Conservation (phyloP, 2,113 vertebrate genomes). For the Sciurus niger region DNA sequence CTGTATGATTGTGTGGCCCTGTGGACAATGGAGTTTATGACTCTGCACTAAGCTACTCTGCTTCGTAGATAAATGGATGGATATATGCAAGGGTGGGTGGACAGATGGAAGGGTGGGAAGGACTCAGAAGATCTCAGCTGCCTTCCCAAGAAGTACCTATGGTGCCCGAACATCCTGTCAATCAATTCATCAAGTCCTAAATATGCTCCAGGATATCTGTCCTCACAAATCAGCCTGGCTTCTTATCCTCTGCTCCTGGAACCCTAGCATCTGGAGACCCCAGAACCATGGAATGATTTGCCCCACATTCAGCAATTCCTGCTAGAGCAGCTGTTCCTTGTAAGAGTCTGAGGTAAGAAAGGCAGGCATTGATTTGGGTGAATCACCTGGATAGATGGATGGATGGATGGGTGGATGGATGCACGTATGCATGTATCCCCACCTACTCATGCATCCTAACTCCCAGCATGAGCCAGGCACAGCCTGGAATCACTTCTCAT, state of each 20-base stretch:
- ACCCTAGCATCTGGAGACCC: not conserved
- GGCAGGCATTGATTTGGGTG: fast-evolving
- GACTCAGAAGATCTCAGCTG: not conserved
- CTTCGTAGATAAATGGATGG: not conserved
- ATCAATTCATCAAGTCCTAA: not conserved
- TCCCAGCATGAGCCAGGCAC: not conserved
- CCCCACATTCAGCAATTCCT: not conserved
- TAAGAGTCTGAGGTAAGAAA: not conserved
- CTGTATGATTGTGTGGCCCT: not conserved
- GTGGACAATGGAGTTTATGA: not conserved
- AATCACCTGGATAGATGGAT: too few species aligned
- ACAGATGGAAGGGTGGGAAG: not conserved
- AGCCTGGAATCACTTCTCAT: not conserved
- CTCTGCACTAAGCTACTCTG: not conserved
- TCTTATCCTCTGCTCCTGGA: not conserved
- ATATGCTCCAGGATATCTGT: not conserved
- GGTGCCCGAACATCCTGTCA: not conserved
- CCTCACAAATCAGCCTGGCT: not conserved
- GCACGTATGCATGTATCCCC: too few species aligned
- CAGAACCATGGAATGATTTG: not conserved
- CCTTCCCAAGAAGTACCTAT: not conserved
- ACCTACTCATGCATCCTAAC: not conserved
- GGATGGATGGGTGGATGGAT: too few species aligned
- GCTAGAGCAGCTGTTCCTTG: not conserved
- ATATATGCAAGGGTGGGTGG: not conserved